phyloP scores from a whole-genome alignment of 2,113 vertebrate genomes.

The Numida meleagris region DNA sequence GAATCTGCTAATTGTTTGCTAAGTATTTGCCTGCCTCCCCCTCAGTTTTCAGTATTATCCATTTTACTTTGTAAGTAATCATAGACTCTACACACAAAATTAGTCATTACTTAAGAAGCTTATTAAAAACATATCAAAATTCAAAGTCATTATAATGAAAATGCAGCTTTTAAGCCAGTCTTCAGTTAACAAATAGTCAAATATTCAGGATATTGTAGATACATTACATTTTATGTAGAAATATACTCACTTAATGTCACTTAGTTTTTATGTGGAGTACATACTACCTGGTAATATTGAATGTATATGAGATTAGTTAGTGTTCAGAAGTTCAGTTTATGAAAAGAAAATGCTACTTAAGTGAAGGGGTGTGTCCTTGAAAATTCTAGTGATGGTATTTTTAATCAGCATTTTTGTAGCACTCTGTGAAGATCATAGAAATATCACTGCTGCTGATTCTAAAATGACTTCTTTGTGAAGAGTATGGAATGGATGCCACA shows the following conservation, averaged over 20 bases:
- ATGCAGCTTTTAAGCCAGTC: background rate
- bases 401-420: background rate
- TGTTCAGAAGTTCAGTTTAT: background rate
- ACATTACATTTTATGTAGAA: background rate
- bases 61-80: constrained; percentile 49
- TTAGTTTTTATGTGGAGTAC: background rate
- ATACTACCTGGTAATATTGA: background rate
- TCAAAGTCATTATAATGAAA: constrained; percentile 9
- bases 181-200: constrained; percentile 28
- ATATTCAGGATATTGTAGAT: background rate
- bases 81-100: background rate
- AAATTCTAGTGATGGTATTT: background rate
- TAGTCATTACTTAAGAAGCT: constrained; percentile 22
- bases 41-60: constrained; percentile 30
- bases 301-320: background rate
- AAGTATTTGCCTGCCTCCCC: constrained; percentile 36
- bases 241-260: background rate
- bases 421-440: background rate
- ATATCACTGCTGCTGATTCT: background rate
- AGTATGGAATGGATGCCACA: background rate
- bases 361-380: background rate
- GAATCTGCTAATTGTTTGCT: constrained; percentile 46
- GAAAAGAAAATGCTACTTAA: background rate
- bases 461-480: background rate
- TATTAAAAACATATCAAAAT: constrained; percentile 35